Base-by-base conservation (phyloP, 2,113 vertebrate genomes). In the Poeciliopsis prolifica region DNA sequence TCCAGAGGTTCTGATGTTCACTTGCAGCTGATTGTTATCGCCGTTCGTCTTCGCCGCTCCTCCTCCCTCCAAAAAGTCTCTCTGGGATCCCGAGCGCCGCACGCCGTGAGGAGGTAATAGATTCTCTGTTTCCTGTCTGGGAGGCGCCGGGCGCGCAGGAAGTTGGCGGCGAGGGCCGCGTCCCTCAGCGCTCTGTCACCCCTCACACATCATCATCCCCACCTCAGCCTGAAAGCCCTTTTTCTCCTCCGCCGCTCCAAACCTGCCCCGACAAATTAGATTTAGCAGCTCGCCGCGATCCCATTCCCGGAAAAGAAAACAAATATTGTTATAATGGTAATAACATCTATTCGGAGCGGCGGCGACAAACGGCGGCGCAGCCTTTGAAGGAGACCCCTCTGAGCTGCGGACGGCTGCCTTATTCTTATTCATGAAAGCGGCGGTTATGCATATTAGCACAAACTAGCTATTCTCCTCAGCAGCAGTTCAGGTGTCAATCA, bases 311-410 rank as follows among this genome's bases (percentile, higher is more conserved):
- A 80, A 90, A 87, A 92, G 88, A 93, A 95, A 95, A 94, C 94
- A 95, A 95, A 95, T 94, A 94, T 95, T 95, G 94, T 95, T 95
- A 91, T 94, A 94, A 91, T 91, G 92, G 91, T 95, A 95, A 95
- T 95, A 94, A 95, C 93, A 93, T 94, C 91, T 93, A 94, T 94
- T 93, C 91, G 90, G 82, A 88, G 86, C 65, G 63, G 69, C 31
- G 69, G 80, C 86, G 78, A 92, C 90, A 94, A 93, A 92, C 83
- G 77, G 81, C 79, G 62, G 74, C 87, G 72, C 48, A 76, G 85
- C 87, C 84, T 92, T 91, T 90, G 86, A 92, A 93, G 90, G 89
- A 86, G 89, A 81, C 75, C 89, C 89, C 81, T 87, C 83, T 65
- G 85, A 72, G 85, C 86, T 13, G 65, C 81, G 75, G 68, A 78